These are phyloP conservation scores for Apogon hyalosoma DNA, from an alignment of 2,797 vertebrate genomes.

Conservation along the genomic window DNA sequence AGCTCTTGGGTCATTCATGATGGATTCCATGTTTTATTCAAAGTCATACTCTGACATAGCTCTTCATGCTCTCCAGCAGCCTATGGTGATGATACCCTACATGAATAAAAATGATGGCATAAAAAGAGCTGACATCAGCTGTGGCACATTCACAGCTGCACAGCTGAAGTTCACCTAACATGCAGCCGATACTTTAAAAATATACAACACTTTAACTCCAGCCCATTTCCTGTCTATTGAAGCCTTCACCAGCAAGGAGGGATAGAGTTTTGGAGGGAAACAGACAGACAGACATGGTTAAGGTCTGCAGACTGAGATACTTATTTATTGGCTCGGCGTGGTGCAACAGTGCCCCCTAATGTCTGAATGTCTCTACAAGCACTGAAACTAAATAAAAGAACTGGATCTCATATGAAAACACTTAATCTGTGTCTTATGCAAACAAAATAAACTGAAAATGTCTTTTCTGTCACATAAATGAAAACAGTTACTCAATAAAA, in stretches of 20 bases:
- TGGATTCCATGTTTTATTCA: slow-evolving; percentile 66
- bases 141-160: slow-evolving; percentile 6
- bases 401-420: slow-evolving; percentile 6
- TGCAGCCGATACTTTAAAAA: slow-evolving; percentile 61
- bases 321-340: background rate
- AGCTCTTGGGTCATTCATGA: slow-evolving; percentile 33
- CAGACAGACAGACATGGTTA: slow-evolving; percentile 21
- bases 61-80: slow-evolving; percentile 4
- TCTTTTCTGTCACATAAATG: slow-evolving; percentile 11
- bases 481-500: slow-evolving; percentile 5
- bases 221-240: slow-evolving; percentile 57
- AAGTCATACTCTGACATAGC: slow-evolving; percentile 8
- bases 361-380: slow-evolving; percentile 18
- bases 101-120: slow-evolving; percentile 14
- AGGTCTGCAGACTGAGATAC: background rate
- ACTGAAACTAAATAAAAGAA: background rate
- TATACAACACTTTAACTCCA: slow-evolving; percentile 43
- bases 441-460: slow-evolving; percentile 9
- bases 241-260: slow-evolving; percentile 43
- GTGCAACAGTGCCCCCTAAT: slow-evolving; percentile 76
- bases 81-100: background rate
- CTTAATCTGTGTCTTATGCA: slow-evolving; percentile 4
- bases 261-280: slow-evolving; percentile 63
- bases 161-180: slow-evolving; percentile 29
- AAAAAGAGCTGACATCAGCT: slow-evolving; percentile 40